phyloP scores from a whole-genome alignment of 2,113 vertebrate genomes.

The Oenanthe melanoleuca region DNA sequence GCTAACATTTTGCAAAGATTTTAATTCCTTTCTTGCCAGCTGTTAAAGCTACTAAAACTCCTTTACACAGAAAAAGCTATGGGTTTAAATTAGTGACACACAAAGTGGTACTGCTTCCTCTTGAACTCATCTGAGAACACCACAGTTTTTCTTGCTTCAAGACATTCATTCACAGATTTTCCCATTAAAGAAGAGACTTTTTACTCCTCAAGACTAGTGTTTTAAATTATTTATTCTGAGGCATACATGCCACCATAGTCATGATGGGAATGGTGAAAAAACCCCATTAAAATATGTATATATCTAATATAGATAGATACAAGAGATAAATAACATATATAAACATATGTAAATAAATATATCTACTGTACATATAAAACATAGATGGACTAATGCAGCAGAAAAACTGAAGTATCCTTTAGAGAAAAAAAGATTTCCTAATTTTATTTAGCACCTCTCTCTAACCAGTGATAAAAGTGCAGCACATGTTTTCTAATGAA shows the following conservation, averaged over 20 bases:
- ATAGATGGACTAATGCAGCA: background rate
- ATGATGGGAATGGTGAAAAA: background rate
- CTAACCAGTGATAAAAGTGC: background rate
- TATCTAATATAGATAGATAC: background rate
- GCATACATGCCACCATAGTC: background rate
- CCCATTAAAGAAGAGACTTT: slow-evolving; percentile 45
- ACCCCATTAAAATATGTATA: background rate
- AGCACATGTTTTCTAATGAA: background rate
- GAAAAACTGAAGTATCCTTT: background rate
- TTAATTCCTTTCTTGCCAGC: slow-evolving; percentile 43
- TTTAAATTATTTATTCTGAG: slow-evolving; percentile 38
- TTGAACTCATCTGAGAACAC: slow-evolving; percentile 11
- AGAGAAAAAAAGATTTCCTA: background rate
- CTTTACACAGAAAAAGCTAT: background rate
- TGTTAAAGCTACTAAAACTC: slow-evolving; percentile 47
- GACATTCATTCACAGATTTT: slow-evolving; percentile 23
- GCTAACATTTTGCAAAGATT: slow-evolving; percentile 60
- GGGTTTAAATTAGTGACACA: slow-evolving; percentile 50
- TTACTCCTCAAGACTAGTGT: background rate
- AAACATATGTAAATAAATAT: background rate
- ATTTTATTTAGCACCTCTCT: background rate
- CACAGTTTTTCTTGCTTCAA: slow-evolving; percentile 44
- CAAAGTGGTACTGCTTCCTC: background rate
- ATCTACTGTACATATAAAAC: background rate
- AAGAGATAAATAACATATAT: background rate